Evolutionary conservation across 2,888 invertebrate species (phyloP).

Genomic region (Lasioglossum villosulum): DNA sequence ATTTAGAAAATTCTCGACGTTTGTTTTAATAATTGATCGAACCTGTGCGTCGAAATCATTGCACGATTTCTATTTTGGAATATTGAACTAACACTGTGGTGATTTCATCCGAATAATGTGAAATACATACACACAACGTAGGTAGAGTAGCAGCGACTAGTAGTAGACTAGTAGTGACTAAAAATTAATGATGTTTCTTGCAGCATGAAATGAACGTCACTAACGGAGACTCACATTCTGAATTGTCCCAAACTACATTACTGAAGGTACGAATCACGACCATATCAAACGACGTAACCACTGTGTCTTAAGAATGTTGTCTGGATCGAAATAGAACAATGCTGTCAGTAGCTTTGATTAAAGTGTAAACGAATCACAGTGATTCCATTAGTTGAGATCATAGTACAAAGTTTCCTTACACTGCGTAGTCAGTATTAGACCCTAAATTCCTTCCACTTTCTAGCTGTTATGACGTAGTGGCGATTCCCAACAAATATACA

Average conservation of each 20-base stretch:
- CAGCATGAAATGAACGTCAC: conserved; percentile 19
- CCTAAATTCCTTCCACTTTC: background rate
- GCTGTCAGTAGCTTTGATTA: background rate
- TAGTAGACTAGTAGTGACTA: background rate
- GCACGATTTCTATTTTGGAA: background rate
- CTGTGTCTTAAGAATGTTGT: background rate
- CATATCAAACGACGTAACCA: background rate
- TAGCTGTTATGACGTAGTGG: background rate
- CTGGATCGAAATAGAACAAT: background rate
- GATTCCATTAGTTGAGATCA: background rate
- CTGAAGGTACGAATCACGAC: conserved; percentile 6
- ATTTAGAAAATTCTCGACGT: no score
- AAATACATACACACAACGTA: background rate
- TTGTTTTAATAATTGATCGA: no score
- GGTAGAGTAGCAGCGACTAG: background rate
- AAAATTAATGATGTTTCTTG: conserved; percentile 11
- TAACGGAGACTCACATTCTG: background rate
- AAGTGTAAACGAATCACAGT: background rate
- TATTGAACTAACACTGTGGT: background rate
- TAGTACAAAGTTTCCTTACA: background rate
- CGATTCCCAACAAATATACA: background rate
- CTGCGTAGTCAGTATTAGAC: background rate
- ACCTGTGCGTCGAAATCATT: no score
- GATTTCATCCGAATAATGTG: background rate
- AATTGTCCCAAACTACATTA: background rate